Evolutionary conservation across 2,888 invertebrate genomes (phyloP), one percentile per base, ranked within the genome.

Genomic region (Tolmerus cingulatus): DNA sequence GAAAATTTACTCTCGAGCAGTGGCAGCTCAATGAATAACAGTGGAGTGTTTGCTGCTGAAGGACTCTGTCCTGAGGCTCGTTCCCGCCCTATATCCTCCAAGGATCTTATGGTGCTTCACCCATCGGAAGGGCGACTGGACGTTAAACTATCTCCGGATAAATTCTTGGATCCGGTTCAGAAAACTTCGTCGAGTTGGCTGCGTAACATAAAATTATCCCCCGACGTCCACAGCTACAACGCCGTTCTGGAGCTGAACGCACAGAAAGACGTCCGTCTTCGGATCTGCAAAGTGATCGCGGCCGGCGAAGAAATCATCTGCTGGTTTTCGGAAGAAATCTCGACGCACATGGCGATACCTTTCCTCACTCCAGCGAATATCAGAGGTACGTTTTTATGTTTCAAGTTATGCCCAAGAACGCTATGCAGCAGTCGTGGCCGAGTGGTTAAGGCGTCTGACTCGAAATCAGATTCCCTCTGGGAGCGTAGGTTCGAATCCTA

Each of bases 401-500:
- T 5, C 40, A 16, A 94, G 94, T 95, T 95, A 95, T 95, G 94
- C 95, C n/a, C n/a, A n/a, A 95, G 94, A 94, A 94, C 94, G 94
- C 94, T 94, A 94, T 94, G 43, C 66, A 89, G 92, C 92, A 92
- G 92, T 92, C 92, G 92, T 92, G 92, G 92, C 92, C 92, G 92
- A 92, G 92, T 90, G 92, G 92, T 92, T 92, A 92, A 92, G 92
- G 92, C 92, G 92, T 92, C 92, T 92, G 92, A 92, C 92, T 92
- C 91, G 92, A 92, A 92, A 95, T 92, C 92, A 92, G 92, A 92
- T 96, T 96, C 96, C 96, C 96, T 96, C 95, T 96, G 96, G 96
- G 96, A 96, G 96, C 96, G 95, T 95, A 96, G 96, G 96, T 96
- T 96, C 96, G 95, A 96, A 95, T 96, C 95, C 95, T 96, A 95